Evolutionary conservation across 2,888 invertebrate genomes (phyloP), one percentile per base, ranked within the genome.

Genomic region (Steinernema hermaphroditum): DNA sequence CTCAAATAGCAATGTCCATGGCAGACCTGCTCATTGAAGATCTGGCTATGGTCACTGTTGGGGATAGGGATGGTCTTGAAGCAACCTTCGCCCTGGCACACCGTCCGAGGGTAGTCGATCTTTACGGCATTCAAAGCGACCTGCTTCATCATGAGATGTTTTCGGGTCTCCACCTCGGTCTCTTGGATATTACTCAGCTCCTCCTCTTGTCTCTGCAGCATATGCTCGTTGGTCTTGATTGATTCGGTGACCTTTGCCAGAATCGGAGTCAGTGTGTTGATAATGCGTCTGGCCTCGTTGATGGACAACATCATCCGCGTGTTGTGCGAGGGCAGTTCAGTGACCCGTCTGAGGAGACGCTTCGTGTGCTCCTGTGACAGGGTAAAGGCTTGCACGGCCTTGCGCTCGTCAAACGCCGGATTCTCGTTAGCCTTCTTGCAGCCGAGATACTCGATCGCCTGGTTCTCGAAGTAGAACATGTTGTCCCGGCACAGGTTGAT

Each of bases 1-100:
- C 0, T 2, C 24, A 78, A 27, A 41, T 72, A 68, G 43, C 78
- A 78, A 9, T 74, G 71, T 27, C 2, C 19, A 37, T 78, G 78
- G 37, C 78, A 78, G 14, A 72, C 34, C 24, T 37, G 27, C 57
- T 68, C 69, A 50, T 73, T 78, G 46, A 37, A 37, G 37, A 37
- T 37, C 12, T 8, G 37, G 6, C 12, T 12, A 37, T 37, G 4
- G 37, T 37, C 37, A 37, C 12, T 37, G 6, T 37, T 37, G n/a
- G n/a, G n/a, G n/a, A n/a, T n/a, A n/a, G n/a, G n/a, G n/a, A n/a
- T n/a, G n/a, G n/a, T n/a, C n/a, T n/a, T n/a, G n/a, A n/a, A n/a
- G n/a, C n/a, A n/a, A n/a, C n/a, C n/a, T n/a, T n/a, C n/a, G n/a
- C n/a, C 41, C 9, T 41, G 41, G 41, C 41, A 41, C 41, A 41